These are phyloP conservation scores for Propithecus perrieri DNA, from an alignment of 2,797 vertebrate species.

Conservation along the genomic window DNA sequence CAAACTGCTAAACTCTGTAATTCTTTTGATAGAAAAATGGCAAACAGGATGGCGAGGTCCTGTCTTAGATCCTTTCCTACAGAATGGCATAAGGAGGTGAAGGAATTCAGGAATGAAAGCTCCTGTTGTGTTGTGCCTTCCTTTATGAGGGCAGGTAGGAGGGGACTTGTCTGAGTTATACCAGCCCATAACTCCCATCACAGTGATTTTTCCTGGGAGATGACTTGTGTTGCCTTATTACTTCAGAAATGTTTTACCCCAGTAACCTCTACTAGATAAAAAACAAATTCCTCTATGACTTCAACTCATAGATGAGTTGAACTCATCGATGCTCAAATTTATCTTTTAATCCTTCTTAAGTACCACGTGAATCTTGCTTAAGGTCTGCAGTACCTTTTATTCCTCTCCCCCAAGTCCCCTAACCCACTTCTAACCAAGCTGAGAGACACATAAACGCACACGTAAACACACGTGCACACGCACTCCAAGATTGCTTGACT, in stretches of 20 bases:
- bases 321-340: neutral
- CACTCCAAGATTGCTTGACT: neutral
- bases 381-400: neutral
- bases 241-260: neutral
- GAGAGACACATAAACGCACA: neutral
- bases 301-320: neutral
- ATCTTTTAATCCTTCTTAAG: neutral
- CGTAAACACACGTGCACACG: neutral
- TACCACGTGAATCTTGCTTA: neutral
- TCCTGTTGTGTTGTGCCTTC: neutral
- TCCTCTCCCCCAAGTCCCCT: neutral
- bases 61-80: neutral
- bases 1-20: neutral
- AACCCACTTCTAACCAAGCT: neutral
- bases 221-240: neutral
- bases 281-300: neutral
- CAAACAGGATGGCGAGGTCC: neutral
- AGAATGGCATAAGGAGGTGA: neutral
- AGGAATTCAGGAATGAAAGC: neutral
- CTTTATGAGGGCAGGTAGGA: neutral
- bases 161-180: neutral
- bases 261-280: neutral
- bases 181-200: neutral
- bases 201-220: neutral
- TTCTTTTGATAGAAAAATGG: neutral